These are phyloP conservation scores for Baccha elongata DNA, from an alignment of 2,888 invertebrate genomes.

Conservation along the genomic window DNA sequence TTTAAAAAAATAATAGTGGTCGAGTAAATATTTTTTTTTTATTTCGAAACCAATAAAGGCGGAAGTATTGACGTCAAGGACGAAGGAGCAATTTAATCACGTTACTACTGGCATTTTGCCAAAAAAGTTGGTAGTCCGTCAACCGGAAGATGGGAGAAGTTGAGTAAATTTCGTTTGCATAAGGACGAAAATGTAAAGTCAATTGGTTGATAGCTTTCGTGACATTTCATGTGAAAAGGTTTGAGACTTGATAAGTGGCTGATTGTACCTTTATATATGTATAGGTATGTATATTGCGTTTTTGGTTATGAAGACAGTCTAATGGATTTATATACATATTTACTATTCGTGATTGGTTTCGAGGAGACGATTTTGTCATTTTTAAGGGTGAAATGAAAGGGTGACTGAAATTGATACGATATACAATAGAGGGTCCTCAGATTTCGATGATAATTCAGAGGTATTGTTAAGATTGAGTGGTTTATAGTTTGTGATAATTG, in stretches of 20 bases:
- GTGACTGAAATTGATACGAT: too few relatives aligned
- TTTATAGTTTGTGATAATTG: too few relatives aligned
- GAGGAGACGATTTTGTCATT: too few relatives aligned
- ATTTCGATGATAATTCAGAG: too few relatives aligned
- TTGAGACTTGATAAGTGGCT: constrained; percentile 3
- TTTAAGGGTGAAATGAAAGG: background rate
- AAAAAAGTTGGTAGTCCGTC: background rate
- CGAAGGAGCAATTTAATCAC: background rate
- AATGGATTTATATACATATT: background rate
- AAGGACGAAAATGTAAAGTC: constrained; percentile 2
- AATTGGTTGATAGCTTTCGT: constrained; percentile 24
- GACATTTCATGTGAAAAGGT: background rate
- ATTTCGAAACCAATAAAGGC: background rate
- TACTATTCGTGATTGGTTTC: background rate
- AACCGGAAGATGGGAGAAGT: background rate
- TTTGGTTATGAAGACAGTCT: background rate
- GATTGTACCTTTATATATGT: background rate
- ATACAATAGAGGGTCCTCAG: too few relatives aligned
- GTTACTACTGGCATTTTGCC: background rate
- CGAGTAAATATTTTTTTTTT: constrained; percentile 1
- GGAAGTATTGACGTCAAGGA: background rate
- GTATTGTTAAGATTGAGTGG: too few relatives aligned
- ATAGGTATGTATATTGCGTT: background rate
- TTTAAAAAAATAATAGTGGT: constrained; percentile 4
- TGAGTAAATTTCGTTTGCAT: constrained; percentile 16